Evolutionary conservation across 2,888 invertebrate genomes (phyloP), one percentile per base, ranked within the genome.

Genomic region (Fragum whitleyi): DNA sequence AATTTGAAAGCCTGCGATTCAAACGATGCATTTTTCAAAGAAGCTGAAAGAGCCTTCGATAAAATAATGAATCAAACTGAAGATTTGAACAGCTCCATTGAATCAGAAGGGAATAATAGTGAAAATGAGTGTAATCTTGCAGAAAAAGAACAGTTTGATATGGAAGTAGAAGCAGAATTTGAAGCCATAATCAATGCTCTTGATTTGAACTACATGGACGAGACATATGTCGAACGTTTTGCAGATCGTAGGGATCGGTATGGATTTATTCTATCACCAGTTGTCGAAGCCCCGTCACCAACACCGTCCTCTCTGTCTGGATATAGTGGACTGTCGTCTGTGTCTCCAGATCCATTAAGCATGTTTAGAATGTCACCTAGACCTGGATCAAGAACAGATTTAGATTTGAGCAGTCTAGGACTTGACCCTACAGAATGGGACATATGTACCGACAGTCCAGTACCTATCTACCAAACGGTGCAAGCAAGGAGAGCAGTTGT

Each of bases 201-300:
- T 6, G 74, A 77, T 59, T 16, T 55, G 16, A 62, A 67, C 9
- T 67, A 62, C 23, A 14, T 51, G n/a, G 70, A 76, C 2, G 78
- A 80, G 16, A 74, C 77, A 23, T 85, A 81, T 61, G 59, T 78
- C 11, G 81, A 81, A 42, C 59, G 85, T 21, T 81, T 85, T 65
- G 79, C 85, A 26, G 81, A 74, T n/a, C 57, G 85, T 23, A 28
- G 85, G 29, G 85, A 85, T 59, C 78, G 70, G 26, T 81, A 81
- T 74, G 85, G 85, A 16, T 85, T 85, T 32, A 81, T 85, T 61
- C 53, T 85, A 19, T 85, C 85, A 7, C 85, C 85, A 14, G 72
- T 85, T 14, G 32, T 75, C 16, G 85, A 83, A 53, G 77, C 16
- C 77, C 85, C 69, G 19, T 83, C 85, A 16, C 82, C 85, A 6